These are phyloP conservation scores for Craseonycteris thonglongyai DNA, from an alignment of 2,113 vertebrate species.

Conservation along the genomic window DNA sequence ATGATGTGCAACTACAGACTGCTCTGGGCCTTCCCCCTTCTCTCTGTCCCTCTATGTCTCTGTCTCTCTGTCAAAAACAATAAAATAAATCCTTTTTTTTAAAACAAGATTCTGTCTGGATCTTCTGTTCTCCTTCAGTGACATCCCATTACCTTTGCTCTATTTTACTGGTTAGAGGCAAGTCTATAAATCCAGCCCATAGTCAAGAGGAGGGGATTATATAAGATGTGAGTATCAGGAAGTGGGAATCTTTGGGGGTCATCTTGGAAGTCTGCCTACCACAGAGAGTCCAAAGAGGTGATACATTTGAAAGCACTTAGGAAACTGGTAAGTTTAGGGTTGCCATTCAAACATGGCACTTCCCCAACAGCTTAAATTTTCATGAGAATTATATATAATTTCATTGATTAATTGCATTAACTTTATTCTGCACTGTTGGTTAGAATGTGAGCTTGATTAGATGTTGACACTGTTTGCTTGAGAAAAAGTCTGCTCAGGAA, in stretches of 20 bases:
- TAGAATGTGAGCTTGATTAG: background rate
- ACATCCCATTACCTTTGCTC: background rate
- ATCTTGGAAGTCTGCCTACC: background rate
- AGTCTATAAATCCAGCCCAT: background rate
- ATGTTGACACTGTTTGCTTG: background rate
- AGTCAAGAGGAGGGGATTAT: background rate
- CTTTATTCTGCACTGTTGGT: background rate
- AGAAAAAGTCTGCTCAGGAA: background rate
- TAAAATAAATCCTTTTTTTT: too few species aligned
- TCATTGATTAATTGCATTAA: background rate
- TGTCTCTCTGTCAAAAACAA: too few species aligned
- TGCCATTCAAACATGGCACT: background rate
- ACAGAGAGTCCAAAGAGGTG: background rate
- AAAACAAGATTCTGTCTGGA: too few species aligned
- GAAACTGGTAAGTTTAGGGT: background rate
- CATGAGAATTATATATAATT: background rate
- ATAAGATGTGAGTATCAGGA: background rate
- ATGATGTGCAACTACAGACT: too few species aligned
- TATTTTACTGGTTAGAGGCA: background rate
- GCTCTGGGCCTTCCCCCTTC: too few species aligned
- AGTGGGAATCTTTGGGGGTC: background rate
- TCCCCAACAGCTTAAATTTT: background rate
- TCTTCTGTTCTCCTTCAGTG: background rate
- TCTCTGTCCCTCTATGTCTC: too few species aligned
- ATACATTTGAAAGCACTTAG: background rate